These are phyloP conservation scores for Ariolimax columbianus DNA, from an alignment of 2,888 invertebrate species.

Conservation along the genomic window DNA sequence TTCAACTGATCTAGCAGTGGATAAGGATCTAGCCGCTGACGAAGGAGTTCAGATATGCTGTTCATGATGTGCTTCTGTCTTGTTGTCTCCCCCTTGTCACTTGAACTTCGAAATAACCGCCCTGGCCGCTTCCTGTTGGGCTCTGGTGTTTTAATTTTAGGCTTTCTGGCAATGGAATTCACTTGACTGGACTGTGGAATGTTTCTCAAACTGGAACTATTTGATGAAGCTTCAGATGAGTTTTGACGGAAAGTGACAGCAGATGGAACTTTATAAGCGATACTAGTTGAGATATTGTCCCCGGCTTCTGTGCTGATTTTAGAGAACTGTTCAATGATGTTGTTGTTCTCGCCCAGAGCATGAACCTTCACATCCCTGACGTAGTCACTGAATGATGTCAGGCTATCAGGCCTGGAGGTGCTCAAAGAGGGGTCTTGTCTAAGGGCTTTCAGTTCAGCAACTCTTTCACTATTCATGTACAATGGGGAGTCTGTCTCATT, in stretches of 20 bases:
- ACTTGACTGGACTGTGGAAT: conserved; percentile 32
- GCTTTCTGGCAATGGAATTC: conserved; percentile 53
- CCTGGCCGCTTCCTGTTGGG: conserved; percentile 57
- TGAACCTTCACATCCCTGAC: conserved; percentile 37
- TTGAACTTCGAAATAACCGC: conserved; percentile 59
- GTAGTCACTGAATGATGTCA: conserved; percentile 17
- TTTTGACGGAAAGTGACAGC: background rate
- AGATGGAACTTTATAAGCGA: background rate
- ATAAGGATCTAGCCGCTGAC: conserved; percentile 70
- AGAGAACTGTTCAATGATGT: conserved; percentile 36
- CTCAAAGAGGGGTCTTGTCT: conserved; percentile 33
- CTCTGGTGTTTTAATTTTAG: conserved; percentile 68
- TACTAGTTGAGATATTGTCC: background rate
- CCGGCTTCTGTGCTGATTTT: background rate
- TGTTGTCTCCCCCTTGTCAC: conserved; percentile 61
- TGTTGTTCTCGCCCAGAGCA: conserved; percentile 47
- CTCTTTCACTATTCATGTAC: conserved; percentile 53
- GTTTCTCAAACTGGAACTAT: conserved; percentile 40
- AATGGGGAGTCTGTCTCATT: conserved; percentile 46
- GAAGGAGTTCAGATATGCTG: conserved; percentile 67
- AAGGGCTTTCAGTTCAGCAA: conserved; percentile 43
- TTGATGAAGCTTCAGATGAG: background rate
- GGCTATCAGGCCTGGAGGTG: conserved; percentile 15
- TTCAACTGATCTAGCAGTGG: conserved; percentile 64
- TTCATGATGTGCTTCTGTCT: conserved; percentile 69